Base-by-base conservation (phyloP, 2,113 vertebrate species). In the Stegastes partitus region DNA sequence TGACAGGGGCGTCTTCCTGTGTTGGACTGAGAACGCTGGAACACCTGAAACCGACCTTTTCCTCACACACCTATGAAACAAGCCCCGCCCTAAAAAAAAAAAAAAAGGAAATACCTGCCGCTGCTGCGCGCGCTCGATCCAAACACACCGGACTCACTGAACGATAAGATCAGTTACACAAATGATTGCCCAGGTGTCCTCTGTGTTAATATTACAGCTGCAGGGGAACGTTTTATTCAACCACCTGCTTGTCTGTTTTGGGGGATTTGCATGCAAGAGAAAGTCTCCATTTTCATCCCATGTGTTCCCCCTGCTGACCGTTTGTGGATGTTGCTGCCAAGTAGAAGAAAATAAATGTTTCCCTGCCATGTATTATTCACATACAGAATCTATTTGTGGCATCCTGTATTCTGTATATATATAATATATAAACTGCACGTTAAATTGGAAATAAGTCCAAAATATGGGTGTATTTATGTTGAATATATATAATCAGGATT, bases 71-170 rank as follows among this genome's bases (percentile, higher is more conserved):
- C 82, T 68, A n/a, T 22, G 21, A 0, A 0, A 9, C 0, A 83
- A 39, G 0, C 87, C 89, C 62, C 88, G 82, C 92, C 92, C 75
- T 22, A 3, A 76, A n/a, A n/a, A n/a, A n/a, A n/a, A n/a, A n/a
- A n/a, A n/a, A n/a, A n/a, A n/a, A n/a, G n/a, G n/a, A n/a, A 50
- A 64, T 66, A 88, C 82, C 81, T 86, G 75, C 39, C 1, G 21
- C 2, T 14, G 1, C 28, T 21, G 34, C 19, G 2, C 0, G 3
- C 14, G 47, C 18, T n/a, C 44, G 18, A 0, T 9, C 3, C 18
- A 9, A 1, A 19, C 7, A n/a, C 7, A n/a, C 2, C 47, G n/a
- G 47, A 15, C 12, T 15, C 39, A 47, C 3, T 23, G 3, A 21
- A 18, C 15, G 10, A 3, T n/a, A 1, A 54, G 0, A 45, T 14